Evolutionary conservation across 1,140 invertebrate species (phyloP).

Genomic region (Campodea augens): DNA sequence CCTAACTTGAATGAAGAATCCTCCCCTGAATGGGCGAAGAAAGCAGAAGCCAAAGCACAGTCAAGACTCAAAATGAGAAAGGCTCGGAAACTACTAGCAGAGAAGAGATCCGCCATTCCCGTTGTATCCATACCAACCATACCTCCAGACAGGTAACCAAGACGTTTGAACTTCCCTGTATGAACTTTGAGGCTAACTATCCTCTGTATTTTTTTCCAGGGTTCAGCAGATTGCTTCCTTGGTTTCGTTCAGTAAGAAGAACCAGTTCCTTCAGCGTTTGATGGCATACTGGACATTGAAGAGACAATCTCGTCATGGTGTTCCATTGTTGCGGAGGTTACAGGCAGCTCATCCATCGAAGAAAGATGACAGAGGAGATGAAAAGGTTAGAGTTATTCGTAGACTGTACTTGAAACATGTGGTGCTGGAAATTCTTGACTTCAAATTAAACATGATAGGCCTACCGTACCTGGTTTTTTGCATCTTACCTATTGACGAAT

Average conservation of each 20-base stretch:
- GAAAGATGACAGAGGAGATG: slow-evolving; percentile 15
- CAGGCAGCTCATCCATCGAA: slow-evolving; percentile 37
- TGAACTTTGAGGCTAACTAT: not conserved
- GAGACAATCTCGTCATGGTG: slow-evolving; percentile 85
- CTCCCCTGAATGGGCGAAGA: not conserved
- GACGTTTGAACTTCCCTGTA: not conserved
- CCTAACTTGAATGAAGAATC: too few relatives aligned
- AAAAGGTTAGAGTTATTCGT: slow-evolving; percentile 12
- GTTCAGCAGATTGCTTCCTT: slow-evolving; percentile 63
- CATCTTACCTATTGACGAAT: too few relatives aligned
- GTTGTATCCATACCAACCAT: slow-evolving; percentile 87
- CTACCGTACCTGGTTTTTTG: too few relatives aligned
- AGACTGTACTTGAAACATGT: not conserved
- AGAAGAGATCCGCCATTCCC: slow-evolving; percentile 73
- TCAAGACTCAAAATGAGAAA: slow-evolving; percentile 49
- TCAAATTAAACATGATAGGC: not conserved
- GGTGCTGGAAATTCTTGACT: not conserved
- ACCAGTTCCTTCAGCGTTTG: slow-evolving; percentile 68
- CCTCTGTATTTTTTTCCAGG: slow-evolving; percentile 17
- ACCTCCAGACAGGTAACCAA: slow-evolving; percentile 48
- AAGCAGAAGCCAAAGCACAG: slow-evolving; percentile 28
- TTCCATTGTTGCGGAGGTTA: slow-evolving; percentile 70
- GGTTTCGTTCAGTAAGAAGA: slow-evolving; percentile 49
- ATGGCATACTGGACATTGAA: slow-evolving; percentile 91
- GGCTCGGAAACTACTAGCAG: slow-evolving; percentile 52